Percentiles rank a stretch among this genome's conserved stretches.
phyloP scores from a whole-genome alignment of 2,888 invertebrate genomes.

The Ormia ochracea region DNA sequence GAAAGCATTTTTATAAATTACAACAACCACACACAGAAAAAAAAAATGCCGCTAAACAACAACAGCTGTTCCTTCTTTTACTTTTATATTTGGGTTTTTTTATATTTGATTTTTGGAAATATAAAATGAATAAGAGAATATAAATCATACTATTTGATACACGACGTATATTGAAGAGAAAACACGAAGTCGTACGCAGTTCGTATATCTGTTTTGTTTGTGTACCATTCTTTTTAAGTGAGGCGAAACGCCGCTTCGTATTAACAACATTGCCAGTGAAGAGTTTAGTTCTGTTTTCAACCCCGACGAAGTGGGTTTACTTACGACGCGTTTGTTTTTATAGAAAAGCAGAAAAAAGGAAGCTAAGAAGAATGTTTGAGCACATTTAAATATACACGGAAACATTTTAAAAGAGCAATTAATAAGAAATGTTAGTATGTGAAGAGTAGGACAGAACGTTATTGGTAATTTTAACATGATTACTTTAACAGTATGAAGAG shows the following conservation, averaged over 20 bases:
- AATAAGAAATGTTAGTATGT: constrained; percentile 40
- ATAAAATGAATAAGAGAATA: constrained; percentile 55
- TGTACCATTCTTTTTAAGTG: constrained; percentile 37
- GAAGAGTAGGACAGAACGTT: constrained; percentile 25
- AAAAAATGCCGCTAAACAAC: constrained; percentile 57
- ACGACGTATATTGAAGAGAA: constrained; percentile 56
- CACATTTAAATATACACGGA: constrained; percentile 28
- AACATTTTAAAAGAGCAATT: constrained; percentile 6
- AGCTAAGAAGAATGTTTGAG: constrained; percentile 47
- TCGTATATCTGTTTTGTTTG: constrained; percentile 34
- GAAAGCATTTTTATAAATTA: constrained; percentile 19
- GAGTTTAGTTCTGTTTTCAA: constrained; percentile 67
- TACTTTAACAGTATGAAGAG: constrained; percentile 31
- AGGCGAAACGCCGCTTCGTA: constrained; percentile 55
- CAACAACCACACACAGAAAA: constrained; percentile 44
- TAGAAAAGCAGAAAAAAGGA: constrained; percentile 50
- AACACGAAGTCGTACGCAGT: constrained; percentile 43
- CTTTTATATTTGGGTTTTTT: neutral
- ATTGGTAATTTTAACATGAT: neutral
- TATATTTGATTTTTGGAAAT: constrained; percentile 49
- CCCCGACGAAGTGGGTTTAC: constrained; percentile 64
- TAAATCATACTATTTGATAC: constrained; percentile 23
- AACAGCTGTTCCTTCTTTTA: constrained; percentile 58
- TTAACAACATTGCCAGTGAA: constrained; percentile 62
- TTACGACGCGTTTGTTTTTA: constrained; percentile 53